These are phyloP conservation scores for Emydoidea blandingii DNA, from an alignment of 2,797 vertebrate genomes.

Conservation along the genomic window DNA sequence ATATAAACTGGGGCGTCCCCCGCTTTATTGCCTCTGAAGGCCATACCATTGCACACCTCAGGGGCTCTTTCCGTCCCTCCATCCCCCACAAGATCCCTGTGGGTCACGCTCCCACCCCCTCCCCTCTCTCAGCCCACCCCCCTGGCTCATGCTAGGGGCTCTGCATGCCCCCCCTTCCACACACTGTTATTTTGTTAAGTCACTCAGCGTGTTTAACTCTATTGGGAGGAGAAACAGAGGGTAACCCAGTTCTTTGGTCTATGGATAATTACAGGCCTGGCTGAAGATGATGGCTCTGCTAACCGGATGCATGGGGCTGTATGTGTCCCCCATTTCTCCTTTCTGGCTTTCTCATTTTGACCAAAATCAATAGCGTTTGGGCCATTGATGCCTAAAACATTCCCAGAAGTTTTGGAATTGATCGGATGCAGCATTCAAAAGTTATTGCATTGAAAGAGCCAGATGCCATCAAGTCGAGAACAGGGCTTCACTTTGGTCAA, in stretches of 20 bases:
- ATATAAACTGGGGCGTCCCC: background rate
- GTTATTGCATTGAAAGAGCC: background rate
- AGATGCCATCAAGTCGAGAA: background rate
- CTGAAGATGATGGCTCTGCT: background rate
- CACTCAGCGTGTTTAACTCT: too few relatives aligned
- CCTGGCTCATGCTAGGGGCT: background rate
- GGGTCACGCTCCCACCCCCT: too few relatives aligned
- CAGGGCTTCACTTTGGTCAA: background rate
- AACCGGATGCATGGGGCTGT: background rate
- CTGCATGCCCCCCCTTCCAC: background rate
- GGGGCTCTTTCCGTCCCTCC: too few relatives aligned
- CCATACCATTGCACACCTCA: background rate
- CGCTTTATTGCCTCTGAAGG: too few relatives aligned
- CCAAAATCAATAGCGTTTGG: background rate
- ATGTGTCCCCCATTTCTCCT: background rate
- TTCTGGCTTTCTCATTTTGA: background rate
- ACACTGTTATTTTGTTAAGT: background rate
- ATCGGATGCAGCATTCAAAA: background rate
- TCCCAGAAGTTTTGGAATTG: background rate
- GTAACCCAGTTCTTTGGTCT: background rate
- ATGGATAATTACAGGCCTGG: background rate
- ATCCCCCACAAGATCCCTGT: too few relatives aligned
- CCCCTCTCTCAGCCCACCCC: background rate
- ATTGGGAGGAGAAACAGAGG: background rate
- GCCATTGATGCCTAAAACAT: background rate